Evolutionary conservation across 2,888 invertebrate genomes (phyloP).

Genomic region (Harmothoe impar): DNA sequence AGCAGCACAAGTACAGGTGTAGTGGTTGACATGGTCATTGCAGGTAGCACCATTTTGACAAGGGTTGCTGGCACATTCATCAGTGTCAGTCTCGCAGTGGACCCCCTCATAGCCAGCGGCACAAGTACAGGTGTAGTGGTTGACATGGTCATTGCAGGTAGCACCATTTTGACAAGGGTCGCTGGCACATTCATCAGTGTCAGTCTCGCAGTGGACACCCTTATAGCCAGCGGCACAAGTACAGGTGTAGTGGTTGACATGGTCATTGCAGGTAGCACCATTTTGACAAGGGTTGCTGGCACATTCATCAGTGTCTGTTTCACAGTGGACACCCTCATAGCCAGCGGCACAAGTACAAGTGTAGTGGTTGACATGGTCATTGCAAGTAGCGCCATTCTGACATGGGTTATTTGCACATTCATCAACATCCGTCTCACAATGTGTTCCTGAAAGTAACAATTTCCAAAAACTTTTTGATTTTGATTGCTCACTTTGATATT

Average conservation of each 20-base stretch:
- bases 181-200: constrained; percentile 87
- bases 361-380: constrained; percentile 20
- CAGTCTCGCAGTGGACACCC: constrained; percentile 38
- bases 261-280: constrained; percentile 26
- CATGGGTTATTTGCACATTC: constrained; percentile 48
- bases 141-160: constrained; percentile 87
- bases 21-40: constrained; percentile 15
- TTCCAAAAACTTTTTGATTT: too few relatives aligned
- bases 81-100: constrained; percentile 75
- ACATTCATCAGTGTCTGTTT: constrained; percentile 45
- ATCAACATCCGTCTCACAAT: constrained; percentile 46
- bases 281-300: constrained; percentile 50
- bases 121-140: constrained; percentile 67
- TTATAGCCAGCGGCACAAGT: constrained; percentile 27
- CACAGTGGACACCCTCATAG: constrained; percentile 54
- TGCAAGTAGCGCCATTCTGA: constrained; percentile 36
- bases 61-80: constrained; percentile 51
- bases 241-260: constrained; percentile 28
- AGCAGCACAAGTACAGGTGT: constrained; percentile 45
- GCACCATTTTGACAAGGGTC: constrained; percentile 96
- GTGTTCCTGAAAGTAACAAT: not conserved
- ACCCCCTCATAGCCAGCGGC: constrained; percentile 35
- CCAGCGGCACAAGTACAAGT: constrained; percentile 26
- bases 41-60: constrained; percentile 47
- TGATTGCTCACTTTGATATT: too few relatives aligned